Evolutionary conservation across 2,888 invertebrate species (phyloP), one percentile per base, ranked within the genome.

Genomic region (Eueremaeus valkanovi): DNA sequence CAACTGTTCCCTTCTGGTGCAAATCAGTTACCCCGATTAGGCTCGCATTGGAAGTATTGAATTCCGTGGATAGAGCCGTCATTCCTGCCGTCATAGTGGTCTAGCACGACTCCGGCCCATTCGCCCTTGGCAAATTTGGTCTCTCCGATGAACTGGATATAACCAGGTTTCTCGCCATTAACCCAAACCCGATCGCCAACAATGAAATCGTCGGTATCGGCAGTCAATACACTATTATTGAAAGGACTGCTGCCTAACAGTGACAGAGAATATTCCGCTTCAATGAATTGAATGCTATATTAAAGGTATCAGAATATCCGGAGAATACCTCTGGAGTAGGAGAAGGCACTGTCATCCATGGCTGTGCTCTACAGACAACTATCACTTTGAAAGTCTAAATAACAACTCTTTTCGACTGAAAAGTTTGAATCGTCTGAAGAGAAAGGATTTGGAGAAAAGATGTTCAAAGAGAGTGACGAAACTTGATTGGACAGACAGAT

Each of bases 71-170:
- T 95, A 42, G 93, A 92, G 33, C 97, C 97, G 84, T 97, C 95
- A 84, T 97, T 96, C 87, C 97, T 96, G 91, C 97, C 98, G 81
- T 93, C 90, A 55, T 95, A 89, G 80, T 95, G 93, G 84, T 97
- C 97, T 80, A 99, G 88, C 77, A 95, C 97, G 77, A 99, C 90
- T 72, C 97, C 98, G 72, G 95, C 97, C 97, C 97, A 99, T 79
- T 97, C 94, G 77, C 98, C 98, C 27, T 95, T 93, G 21, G 96
- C 97, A 85, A 98, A 97, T 84, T 95, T 93, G 73, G 96, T 95
- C 82, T 93, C 93, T 40, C 97, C 95, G 75, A 95, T 90, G 84
- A 92, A 97, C 55, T 95, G 93, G 80, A 98, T 92, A 82, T 90
- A 90, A 45, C 96, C 97, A 1, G 93, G 89, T 83, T 96, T 95